phyloP scores from a whole-genome alignment of 2,113 vertebrate genomes.

The Chaetura pelagica region DNA sequence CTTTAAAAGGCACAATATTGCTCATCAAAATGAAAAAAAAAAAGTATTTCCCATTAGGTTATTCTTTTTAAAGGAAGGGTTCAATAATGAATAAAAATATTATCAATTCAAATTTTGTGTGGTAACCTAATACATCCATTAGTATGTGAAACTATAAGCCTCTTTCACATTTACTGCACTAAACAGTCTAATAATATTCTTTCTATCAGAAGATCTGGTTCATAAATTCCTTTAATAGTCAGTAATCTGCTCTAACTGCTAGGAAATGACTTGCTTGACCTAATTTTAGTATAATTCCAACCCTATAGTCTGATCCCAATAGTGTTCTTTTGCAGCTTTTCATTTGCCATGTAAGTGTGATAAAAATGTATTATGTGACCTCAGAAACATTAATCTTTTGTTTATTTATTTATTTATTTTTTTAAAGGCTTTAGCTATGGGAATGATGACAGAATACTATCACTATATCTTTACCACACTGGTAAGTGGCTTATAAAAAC shows the following conservation, averaged over 20 bases:
- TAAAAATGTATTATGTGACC: constrained; percentile 19
- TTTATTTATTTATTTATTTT: constrained; percentile 22
- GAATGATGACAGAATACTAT: constrained; percentile 99
- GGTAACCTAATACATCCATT: constrained; percentile 49
- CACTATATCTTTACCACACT: constrained; percentile 99
- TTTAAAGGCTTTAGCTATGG: constrained; percentile 94
- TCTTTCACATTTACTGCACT: constrained; percentile 45
- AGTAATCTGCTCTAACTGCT: constrained; percentile 66
- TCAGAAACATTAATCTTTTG: constrained; percentile 65
- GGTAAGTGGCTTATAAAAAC: constrained; percentile 84
- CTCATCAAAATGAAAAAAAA: neutral
- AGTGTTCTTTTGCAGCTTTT: constrained; percentile 15
- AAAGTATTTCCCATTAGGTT: neutral
- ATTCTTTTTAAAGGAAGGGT: neutral
- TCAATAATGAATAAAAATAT: constrained; percentile 46
- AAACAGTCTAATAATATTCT: constrained; percentile 61
- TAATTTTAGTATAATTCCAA: constrained; percentile 55
- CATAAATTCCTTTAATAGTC: constrained; percentile 69
- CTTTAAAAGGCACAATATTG: neutral
- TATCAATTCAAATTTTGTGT: constrained; percentile 25
- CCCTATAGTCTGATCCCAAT: neutral
- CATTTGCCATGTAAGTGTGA: constrained; percentile 23
- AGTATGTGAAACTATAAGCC: constrained; percentile 52
- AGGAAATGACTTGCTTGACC: constrained; percentile 63
- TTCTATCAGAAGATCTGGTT: constrained; percentile 66